Evolutionary conservation across 2,888 invertebrate species (phyloP), one percentile per base, ranked within the genome.

Genomic region (Timema podura): DNA sequence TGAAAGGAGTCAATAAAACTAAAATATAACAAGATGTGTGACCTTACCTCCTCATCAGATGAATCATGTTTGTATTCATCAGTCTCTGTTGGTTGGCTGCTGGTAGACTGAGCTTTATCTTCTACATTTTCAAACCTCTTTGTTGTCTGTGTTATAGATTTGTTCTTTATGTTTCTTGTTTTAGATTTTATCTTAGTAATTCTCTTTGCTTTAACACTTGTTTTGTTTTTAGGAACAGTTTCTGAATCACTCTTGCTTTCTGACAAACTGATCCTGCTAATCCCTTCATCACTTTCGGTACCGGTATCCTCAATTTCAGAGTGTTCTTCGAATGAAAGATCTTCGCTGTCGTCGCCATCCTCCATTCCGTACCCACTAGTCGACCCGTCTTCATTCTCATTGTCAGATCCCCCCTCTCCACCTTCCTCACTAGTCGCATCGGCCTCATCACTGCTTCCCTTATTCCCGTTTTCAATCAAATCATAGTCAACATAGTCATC

Each of bases 41-140:
- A 49, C 73, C 70, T 68, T 76, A 84, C 84, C 82, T 97, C 96
- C 82, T 97, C 96, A 80, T 97, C 97, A 0, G 96, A 96, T 9
- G 94, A 92, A 82, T 96, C 96, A 45, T 90, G 86, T 5, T 87
- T 82, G 74, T 68, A 74, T 70, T 70, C 70, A 64, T 70, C 71
- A 16, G 67, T 68, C 44, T 64, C 66, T 72, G 70, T 59, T 30
- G 68, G 48, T 51, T 6, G 45, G 57, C 13, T 57, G 68, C 7
- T 65, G 48, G 59, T 69, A 54, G 71, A 44, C 65, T n/a, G 15
- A 51, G 67, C 70, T 66, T 59, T 30, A 2, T 5, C 61, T 61
- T 61, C 30, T 9, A 3, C 61, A 44, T 30, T 45, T 44, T 30
- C 61, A 9, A 57, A 9, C 30, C 30, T 57, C 9, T 11, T n/a